These are phyloP conservation scores for Pristionchus pacificus DNA, from an alignment of 1,140 invertebrate species.

Conservation along the genomic window DNA sequence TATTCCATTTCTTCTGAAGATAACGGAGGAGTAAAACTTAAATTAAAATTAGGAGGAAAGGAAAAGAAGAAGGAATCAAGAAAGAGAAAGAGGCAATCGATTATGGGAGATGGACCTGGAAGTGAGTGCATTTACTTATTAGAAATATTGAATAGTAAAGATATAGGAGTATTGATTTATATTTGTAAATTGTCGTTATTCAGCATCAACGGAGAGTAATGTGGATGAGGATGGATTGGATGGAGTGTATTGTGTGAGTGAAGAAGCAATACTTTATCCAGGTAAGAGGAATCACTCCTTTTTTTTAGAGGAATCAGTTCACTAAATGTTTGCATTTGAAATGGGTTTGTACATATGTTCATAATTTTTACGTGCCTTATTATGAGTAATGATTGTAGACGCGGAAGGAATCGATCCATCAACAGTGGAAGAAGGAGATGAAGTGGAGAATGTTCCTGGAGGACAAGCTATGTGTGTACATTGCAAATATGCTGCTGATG, in stretches of 20 bases:
- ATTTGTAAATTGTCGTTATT: slow-evolving; percentile 3
- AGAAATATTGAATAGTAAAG: slow-evolving; percentile 1
- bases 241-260: background rate
- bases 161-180: slow-evolving; percentile 6
- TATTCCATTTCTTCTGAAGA: slow-evolving; percentile 7
- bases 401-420: background rate
- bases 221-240: background rate
- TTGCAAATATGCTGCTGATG: slow-evolving; percentile 13
- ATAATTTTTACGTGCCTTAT: background rate
- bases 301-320: too few species aligned
- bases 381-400: background rate
- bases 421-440: slow-evolving; percentile 3
- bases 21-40: slow-evolving; percentile 6
- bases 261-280: background rate
- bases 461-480: slow-evolving; percentile 10
- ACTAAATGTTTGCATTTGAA: too few species aligned
- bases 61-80: slow-evolving; percentile 6
- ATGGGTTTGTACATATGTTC: too few species aligned
- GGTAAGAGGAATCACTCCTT: too few species aligned
- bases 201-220: background rate
- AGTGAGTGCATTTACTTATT: slow-evolving; percentile 2
- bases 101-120: background rate
- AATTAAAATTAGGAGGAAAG: slow-evolving; percentile 12
- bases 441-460: slow-evolving; percentile 1
- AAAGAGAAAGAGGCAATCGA: background rate